These are phyloP conservation scores for Carassius gibelio DNA, from an alignment of 2,113 vertebrate species.

Conservation along the genomic window DNA sequence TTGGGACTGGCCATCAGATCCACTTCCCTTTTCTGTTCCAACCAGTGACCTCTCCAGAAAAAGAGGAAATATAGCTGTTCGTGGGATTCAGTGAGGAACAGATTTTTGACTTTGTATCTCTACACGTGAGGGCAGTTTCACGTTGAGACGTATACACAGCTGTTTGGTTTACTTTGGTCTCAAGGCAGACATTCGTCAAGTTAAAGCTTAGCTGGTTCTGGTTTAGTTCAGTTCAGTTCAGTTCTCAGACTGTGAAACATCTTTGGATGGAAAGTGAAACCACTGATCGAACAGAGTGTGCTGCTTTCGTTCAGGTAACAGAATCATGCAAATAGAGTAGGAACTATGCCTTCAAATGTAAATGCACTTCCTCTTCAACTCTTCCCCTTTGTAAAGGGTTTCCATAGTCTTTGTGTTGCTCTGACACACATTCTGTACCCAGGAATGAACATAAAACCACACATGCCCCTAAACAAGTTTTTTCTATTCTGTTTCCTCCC, in stretches of 20 bases:
- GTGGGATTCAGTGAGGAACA: background rate
- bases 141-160: background rate
- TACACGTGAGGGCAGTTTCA: slow-evolving; percentile 15
- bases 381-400: background rate
- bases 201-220: background rate
- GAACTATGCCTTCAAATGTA: slow-evolving; percentile 5
- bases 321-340: background rate
- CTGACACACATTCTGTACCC: background rate
- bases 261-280: background rate
- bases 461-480: background rate
- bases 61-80: slow-evolving; percentile 14
- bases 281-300: background rate
- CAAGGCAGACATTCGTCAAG: slow-evolving; percentile 1
- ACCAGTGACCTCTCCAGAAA: background rate
- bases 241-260: background rate
- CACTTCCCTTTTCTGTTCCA: slow-evolving; percentile 6
- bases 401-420: background rate
- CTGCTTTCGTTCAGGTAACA: background rate
- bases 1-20: background rate
- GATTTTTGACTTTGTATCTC: background rate
- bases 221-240: background rate
- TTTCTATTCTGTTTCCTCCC: background rate
- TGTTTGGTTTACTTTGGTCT: background rate
- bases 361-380: slow-evolving; percentile 21
- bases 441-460: background rate